phyloP scores from a whole-genome alignment of 2,797 vertebrate genomes.

The Lepidocolaptes lacrymiger region DNA sequence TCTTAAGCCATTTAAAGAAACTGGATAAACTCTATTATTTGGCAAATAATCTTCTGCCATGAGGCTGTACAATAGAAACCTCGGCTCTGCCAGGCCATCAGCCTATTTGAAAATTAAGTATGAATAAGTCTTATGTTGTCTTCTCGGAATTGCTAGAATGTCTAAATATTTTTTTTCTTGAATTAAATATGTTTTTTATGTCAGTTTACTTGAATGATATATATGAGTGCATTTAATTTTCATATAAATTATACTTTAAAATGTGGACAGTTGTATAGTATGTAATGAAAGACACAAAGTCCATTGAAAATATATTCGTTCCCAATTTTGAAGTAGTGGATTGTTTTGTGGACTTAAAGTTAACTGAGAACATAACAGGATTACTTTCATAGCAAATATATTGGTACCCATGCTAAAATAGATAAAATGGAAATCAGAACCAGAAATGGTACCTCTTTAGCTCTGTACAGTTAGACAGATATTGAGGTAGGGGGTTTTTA shows the following conservation, averaged over 20 bases:
- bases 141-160: neutral
- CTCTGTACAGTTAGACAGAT: neutral
- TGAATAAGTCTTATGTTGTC: neutral
- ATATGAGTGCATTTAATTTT: neutral
- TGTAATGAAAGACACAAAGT: neutral
- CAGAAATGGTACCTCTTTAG: neutral
- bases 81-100: neutral
- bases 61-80: neutral
- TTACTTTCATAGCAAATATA: neutral
- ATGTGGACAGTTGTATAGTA: neutral
- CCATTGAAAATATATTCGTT: neutral
- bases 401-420: neutral
- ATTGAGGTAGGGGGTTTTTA: neutral
- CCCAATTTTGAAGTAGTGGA: neutral
- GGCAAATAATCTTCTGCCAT: neutral
- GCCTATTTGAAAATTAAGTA: neutral
- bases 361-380: neutral
- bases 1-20: neutral
- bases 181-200: neutral
- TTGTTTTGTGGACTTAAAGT: neutral
- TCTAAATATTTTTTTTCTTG: neutral
- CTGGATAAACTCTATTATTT: neutral
- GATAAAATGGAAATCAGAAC: neutral
- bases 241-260: neutral
- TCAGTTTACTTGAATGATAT: neutral